Percentiles rank a stretch among this genome's conserved stretches.
Evolutionary conservation across 1,140 invertebrate genomes (phyloP).

Genomic region (Drosophila biarmipes): DNA sequence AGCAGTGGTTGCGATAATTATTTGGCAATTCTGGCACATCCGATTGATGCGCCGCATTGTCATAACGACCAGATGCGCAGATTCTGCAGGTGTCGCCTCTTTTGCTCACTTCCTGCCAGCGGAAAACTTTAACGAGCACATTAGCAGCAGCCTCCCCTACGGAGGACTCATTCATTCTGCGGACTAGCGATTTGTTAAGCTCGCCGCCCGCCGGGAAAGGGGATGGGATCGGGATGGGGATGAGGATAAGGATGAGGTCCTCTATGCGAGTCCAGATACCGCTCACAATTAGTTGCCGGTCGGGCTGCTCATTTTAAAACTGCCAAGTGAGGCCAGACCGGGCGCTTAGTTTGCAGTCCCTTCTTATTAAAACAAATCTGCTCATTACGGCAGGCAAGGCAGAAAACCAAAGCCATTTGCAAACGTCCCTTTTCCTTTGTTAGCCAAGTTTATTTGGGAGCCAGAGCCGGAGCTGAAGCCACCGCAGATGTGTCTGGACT

Average conservation of each 20-base stretch:
- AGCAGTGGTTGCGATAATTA: slow-evolving; percentile 56
- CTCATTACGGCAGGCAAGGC: slow-evolving; percentile 62
- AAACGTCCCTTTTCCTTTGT: slow-evolving; percentile 72
- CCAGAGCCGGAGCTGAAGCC: neutral
- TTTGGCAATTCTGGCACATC: slow-evolving; percentile 74
- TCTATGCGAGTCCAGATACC: neutral
- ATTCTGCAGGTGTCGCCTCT: slow-evolving; percentile 64
- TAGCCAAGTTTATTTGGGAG: slow-evolving; percentile 57
- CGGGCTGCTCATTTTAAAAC: slow-evolving; percentile 75
- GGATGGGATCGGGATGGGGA: neutral
- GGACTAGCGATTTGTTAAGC: slow-evolving; percentile 57
- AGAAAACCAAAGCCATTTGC: slow-evolving; percentile 75
- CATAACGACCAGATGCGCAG: slow-evolving; percentile 80
- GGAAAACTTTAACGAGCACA: slow-evolving; percentile 83
- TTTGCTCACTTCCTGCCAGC: slow-evolving; percentile 77
- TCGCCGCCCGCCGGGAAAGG: slow-evolving; percentile 6
- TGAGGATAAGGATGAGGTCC: neutral
- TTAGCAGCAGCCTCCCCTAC: slow-evolving; percentile 48
- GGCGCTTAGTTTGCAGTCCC: slow-evolving; percentile 63
- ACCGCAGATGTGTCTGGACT: slow-evolving; percentile 59
- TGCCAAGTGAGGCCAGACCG: slow-evolving; percentile 54
- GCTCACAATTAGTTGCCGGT: slow-evolving; percentile 60
- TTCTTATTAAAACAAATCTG: slow-evolving; percentile 79
- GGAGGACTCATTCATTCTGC: slow-evolving; percentile 51
- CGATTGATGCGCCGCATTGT: slow-evolving; percentile 69